phyloP scores from a whole-genome alignment of 2,797 vertebrate genomes.

The Mastacembelus armatus region DNA sequence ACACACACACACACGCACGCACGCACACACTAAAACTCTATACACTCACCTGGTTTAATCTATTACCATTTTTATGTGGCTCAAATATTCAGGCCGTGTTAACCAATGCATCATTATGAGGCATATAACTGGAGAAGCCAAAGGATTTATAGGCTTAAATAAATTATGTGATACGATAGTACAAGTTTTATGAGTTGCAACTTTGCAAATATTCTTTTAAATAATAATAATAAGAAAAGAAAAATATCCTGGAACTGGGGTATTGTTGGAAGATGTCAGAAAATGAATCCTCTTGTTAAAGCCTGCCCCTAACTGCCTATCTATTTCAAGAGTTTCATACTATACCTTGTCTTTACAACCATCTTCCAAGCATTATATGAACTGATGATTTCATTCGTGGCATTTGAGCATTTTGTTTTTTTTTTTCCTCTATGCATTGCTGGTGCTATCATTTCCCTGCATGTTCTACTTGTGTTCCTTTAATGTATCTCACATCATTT shows the following conservation, averaged over 20 bases:
- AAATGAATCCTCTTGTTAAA: constrained; percentile 43
- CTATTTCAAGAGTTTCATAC: constrained; percentile 20
- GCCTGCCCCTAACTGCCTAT: constrained; percentile 37
- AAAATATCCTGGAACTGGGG: constrained; percentile 40
- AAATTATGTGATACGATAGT: constrained; percentile 75
- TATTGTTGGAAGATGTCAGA: constrained; percentile 37
- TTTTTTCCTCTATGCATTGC: constrained; percentile 19
- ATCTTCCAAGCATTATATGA: constrained; percentile 50
- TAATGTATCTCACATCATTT: constrained; percentile 63
- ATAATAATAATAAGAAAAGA: constrained; percentile 68
- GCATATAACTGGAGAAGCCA: constrained; percentile 72
- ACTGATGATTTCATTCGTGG: constrained; percentile 61
- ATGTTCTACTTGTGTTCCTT: constrained; percentile 44
- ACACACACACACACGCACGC: constrained; percentile 23
- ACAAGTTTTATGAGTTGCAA: constrained; percentile 76
- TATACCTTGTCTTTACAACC: constrained; percentile 49
- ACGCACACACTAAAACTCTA: constrained; percentile 32
- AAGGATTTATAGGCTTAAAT: constrained; percentile 77
- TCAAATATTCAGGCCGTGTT: constrained; percentile 77
- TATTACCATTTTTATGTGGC: constrained; percentile 79
- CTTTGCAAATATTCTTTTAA: constrained; percentile 78
- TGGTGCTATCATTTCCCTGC: constrained; percentile 32
- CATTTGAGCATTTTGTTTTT: constrained; percentile 39
- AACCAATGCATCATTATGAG: constrained; percentile 80
- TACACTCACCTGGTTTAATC: constrained; percentile 71